Percentiles rank a stretch among this genome's conserved stretches.
Conservation (phyloP, 2,888 invertebrate species). For the Cybosia mesomella region DNA sequence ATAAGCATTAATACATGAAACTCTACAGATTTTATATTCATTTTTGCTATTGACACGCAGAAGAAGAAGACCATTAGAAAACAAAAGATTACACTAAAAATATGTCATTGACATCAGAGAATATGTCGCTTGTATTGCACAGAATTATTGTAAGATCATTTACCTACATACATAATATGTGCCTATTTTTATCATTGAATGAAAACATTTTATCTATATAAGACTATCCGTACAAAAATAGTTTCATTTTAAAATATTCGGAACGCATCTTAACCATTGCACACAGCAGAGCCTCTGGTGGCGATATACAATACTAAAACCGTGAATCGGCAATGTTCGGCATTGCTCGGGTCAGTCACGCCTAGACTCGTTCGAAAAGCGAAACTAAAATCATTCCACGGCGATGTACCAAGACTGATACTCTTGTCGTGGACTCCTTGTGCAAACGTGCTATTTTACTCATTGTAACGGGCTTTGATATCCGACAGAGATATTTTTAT, state of each 20-base stretch:
- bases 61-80: no score
- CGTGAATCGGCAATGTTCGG: conserved; percentile 73
- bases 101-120: no score
- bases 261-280: conserved; percentile 47
- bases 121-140: no score
- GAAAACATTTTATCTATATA: no score
- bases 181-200: no score
- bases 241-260: conserved; percentile 4
- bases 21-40: no score
- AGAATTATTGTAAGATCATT: no score
- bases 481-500: conserved; percentile 73
- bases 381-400: conserved; percentile 85
- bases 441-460: conserved; percentile 81
- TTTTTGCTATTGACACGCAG: no score
- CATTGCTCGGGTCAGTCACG: conserved; percentile 82
- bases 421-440: conserved; percentile 82
- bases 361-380: conserved; percentile 86
- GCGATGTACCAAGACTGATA: conserved; percentile 85
- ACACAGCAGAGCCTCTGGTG: conserved; percentile 67
- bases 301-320: conserved; percentile 34
- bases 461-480: conserved; percentile 76
- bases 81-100: no score
- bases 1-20: no score
- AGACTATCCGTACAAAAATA: no score
- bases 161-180: no score